phyloP scores from a whole-genome alignment of 2,888 invertebrate species.

The Nineta flava region DNA sequence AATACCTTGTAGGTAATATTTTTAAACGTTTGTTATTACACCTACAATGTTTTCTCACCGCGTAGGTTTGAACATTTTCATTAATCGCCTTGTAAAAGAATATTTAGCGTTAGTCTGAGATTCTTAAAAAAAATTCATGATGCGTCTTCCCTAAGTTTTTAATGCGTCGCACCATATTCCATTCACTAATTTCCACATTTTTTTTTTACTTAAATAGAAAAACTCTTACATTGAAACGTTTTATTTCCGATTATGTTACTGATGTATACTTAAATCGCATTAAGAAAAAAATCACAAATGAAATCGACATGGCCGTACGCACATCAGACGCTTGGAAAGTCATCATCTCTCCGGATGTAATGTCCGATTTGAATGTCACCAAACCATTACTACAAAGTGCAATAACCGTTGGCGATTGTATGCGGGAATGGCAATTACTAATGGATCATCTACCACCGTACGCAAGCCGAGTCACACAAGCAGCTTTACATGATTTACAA shows the following conservation, averaged over 20 bases:
- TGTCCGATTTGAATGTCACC: slow-evolving; percentile 40
- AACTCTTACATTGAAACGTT: slow-evolving; percentile 54
- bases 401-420: slow-evolving; percentile 49
- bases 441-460: slow-evolving; percentile 58
- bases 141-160: no score
- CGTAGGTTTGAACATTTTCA: no score
- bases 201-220: no score
- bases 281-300: slow-evolving; percentile 42
- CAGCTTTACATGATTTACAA: slow-evolving; percentile 51
- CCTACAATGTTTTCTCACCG: no score
- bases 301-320: slow-evolving; percentile 56
- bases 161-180: no score
- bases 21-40: no score
- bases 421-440: slow-evolving; percentile 47
- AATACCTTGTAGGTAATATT: no score
- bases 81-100: no score
- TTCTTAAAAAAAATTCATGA: no score
- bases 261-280: slow-evolving; percentile 72
- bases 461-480: slow-evolving; percentile 55
- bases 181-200: no score
- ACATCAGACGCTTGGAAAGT: slow-evolving; percentile 67
- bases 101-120: no score
- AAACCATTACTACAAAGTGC: slow-evolving; percentile 57
- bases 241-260: slow-evolving; percentile 74
- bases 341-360: slow-evolving; percentile 50